phyloP scores from a whole-genome alignment of 37 sponge, comb jelly and placozoan species.

The Dysidea cf. avara region DNA sequence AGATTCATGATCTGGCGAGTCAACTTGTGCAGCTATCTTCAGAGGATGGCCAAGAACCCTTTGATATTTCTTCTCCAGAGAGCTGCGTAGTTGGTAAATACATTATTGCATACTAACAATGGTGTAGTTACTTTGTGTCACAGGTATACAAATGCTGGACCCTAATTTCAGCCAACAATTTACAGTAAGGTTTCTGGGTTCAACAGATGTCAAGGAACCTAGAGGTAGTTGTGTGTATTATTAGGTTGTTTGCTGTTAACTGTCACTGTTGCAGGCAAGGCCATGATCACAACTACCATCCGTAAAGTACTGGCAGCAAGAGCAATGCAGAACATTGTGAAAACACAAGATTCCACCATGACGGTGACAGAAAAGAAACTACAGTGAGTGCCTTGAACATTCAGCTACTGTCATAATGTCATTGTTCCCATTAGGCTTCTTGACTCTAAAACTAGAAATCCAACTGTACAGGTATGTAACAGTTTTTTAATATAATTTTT shows the following conservation, averaged over 20 bases:
- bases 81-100: neutral
- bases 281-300: slow-evolving; percentile 46
- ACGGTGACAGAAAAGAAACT: slow-evolving; percentile 17
- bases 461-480: slow-evolving; percentile 34
- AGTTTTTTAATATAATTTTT: neutral
- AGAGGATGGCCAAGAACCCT: too few species aligned
- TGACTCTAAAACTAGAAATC: slow-evolving; percentile 20
- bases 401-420: too few species aligned
- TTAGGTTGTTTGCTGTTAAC: neutral
- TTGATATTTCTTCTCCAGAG: neutral
- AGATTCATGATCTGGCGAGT: too few species aligned
- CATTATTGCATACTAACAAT: neutral
- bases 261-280: slow-evolving; percentile 9
- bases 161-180: slow-evolving; percentile 15
- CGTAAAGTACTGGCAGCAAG: slow-evolving; percentile 48
- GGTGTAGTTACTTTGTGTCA: neutral
- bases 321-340: slow-evolving; percentile 39
- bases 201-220: slow-evolving; percentile 43
- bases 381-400: too few species aligned
- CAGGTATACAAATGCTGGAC: neutral
- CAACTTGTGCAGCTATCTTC: too few species aligned
- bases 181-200: slow-evolving; percentile 54
- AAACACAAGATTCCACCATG: slow-evolving; percentile 22
- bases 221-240: slow-evolving; percentile 22
- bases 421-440: slow-evolving; percentile 5